These are phyloP conservation scores for Seira sanloemensis DNA, from an alignment of 2,888 invertebrate species.

Conservation along the genomic window DNA sequence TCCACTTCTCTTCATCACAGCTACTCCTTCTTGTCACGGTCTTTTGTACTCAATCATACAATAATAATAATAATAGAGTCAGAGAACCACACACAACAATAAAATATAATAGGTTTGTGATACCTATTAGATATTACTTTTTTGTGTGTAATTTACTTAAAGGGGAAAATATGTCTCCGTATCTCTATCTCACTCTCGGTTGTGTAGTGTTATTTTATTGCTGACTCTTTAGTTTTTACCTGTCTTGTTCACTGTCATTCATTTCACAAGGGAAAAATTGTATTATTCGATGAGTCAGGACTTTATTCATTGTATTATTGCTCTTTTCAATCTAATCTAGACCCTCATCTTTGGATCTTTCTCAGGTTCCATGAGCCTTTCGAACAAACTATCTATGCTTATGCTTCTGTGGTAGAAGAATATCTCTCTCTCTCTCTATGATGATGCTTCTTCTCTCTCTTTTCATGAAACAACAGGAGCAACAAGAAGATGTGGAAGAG, in stretches of 20 bases:
- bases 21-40: conserved; percentile 17
- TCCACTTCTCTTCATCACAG: conserved; percentile 24
- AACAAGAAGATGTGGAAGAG: conserved; percentile 19
- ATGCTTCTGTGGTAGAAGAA: no score
- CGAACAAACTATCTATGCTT: no score
- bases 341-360: conserved; percentile 68
- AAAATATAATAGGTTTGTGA: not conserved
- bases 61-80: conserved; percentile 31
- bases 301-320: conserved; percentile 67
- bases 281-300: conserved; percentile 73
- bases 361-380: conserved; percentile 16
- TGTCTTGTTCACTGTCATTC: conserved; percentile 72
- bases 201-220: conserved; percentile 13
- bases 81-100: conserved; percentile 29
- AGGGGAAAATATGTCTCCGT: not conserved
- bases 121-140: conserved; percentile 3
- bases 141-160: not conserved
- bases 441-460: not conserved
- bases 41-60: conserved; percentile 27
- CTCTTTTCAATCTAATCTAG: conserved; percentile 69
- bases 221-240: conserved; percentile 64
- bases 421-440: no score
- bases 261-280: conserved; percentile 63
- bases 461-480: not conserved
- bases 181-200: not conserved